A percentile compares a stretch with the other conserved stretches of the same genome.
Evolutionary conservation across 1,140 invertebrate species (phyloP).

Genomic region (Drosophila asahinai): DNA sequence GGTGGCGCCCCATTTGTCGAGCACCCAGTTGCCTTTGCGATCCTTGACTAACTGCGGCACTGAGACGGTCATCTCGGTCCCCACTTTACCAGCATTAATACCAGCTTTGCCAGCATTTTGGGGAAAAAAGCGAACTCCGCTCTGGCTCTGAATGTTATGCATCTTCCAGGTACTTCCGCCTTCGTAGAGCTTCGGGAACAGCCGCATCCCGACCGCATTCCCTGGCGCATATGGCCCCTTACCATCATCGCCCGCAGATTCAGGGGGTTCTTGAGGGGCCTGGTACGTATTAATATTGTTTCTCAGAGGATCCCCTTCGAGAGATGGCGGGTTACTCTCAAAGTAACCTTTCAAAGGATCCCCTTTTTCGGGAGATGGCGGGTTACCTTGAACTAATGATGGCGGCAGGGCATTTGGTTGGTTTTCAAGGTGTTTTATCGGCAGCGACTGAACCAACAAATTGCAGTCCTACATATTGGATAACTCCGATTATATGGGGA

Average conservation of each 20-base stretch:
- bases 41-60: not conserved
- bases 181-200: not conserved
- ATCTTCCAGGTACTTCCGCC: not conserved
- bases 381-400: too few relatives aligned
- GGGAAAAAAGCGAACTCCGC: too few relatives aligned
- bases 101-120: not conserved
- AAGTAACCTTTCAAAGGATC: too few relatives aligned
- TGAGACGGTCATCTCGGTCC: not conserved
- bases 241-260: not conserved
- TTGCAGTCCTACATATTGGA: not conserved
- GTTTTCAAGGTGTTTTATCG: not conserved
- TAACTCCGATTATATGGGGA: too few relatives aligned
- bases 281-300: too few relatives aligned
- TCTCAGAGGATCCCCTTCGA: too few relatives aligned
- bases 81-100: not conserved
- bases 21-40: not conserved
- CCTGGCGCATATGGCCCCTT: fast-evolving
- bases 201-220: not conserved
- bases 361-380: too few relatives aligned
- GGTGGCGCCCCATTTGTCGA: not conserved
- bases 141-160: not conserved
- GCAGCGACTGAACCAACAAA: not conserved
- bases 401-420: too few relatives aligned
- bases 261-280: too few relatives aligned
- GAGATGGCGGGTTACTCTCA: too few relatives aligned